A percentile compares a stretch with the other conserved stretches of the same genome.
Conservation (phyloP, 2,797 vertebrate genomes). For the Mus minutoides region DNA sequence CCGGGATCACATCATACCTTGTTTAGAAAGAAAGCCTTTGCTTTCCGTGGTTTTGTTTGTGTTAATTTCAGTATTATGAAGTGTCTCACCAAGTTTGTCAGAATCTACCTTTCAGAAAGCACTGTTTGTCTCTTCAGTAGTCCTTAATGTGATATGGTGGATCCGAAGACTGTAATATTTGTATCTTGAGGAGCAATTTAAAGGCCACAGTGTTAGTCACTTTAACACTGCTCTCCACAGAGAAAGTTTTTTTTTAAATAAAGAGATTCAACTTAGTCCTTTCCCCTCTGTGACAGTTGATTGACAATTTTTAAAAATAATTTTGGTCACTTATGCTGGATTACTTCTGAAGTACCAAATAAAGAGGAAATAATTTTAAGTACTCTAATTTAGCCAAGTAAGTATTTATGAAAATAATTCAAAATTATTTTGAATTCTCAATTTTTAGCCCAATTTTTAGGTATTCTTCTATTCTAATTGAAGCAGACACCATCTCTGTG, state of each 20-base stretch:
- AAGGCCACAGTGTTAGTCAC: neutral
- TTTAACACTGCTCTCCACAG: neutral
- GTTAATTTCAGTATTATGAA: neutral
- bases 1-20: neutral
- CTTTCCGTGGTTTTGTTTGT: constrained; percentile 36
- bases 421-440: neutral
- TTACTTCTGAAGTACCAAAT: constrained; percentile 27
- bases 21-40: neutral
- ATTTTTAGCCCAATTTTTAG: neutral
- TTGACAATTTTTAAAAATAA: constrained; percentile 14
- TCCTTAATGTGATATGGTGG: neutral
- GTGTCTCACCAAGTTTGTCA: neutral
- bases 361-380: constrained; percentile 35
- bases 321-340: neutral
- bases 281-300: constrained; percentile 27
- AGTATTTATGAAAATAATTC: neutral
- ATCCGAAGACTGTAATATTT: neutral
- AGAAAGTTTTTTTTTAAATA: neutral
- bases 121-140: neutral
- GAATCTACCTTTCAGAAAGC: constrained; percentile 37
- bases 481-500: neutral
- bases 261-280: constrained; percentile 2
- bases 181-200: constrained; percentile 2
- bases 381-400: constrained; percentile 27
- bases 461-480: constrained; percentile 8